These are phyloP conservation scores for Tenualosa ilisha DNA, from an alignment of 2,797 vertebrate genomes.

Conservation along the genomic window DNA sequence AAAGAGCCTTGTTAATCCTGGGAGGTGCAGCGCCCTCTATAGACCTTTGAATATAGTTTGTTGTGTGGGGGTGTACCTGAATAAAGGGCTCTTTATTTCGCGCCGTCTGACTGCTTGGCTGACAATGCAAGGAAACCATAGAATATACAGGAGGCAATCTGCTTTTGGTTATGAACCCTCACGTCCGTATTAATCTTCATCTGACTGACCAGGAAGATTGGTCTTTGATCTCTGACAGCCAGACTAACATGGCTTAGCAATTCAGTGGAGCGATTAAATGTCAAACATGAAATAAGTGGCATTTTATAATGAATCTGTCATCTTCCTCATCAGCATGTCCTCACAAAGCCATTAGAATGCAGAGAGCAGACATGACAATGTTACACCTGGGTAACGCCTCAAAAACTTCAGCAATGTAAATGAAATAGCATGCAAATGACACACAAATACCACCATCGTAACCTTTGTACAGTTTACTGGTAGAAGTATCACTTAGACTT, in stretches of 20 bases:
- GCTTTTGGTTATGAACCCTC: no score
- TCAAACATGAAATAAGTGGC: constrained; percentile 7
- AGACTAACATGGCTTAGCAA: neutral
- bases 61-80: neutral
- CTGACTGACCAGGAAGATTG: neutral
- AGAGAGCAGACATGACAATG: neutral
- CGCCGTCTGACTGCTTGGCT: neutral
- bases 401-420: neutral
- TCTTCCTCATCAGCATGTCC: neutral
- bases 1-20: neutral
- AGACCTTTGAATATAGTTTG: neutral
- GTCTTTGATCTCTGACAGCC: neutral
- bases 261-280: neutral
- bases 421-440: neutral
- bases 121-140: neutral
- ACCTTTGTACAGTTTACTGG: no score
- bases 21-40: neutral
- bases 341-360: neutral
- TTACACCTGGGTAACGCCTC: no score
- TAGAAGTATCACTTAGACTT: neutral
- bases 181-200: neutral
- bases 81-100: neutral
- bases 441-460: no score
- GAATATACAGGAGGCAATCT: neutral
- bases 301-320: constrained; percentile 14